Conservation (phyloP, 2,797 vertebrate species). For the Delichon dasypus region DNA sequence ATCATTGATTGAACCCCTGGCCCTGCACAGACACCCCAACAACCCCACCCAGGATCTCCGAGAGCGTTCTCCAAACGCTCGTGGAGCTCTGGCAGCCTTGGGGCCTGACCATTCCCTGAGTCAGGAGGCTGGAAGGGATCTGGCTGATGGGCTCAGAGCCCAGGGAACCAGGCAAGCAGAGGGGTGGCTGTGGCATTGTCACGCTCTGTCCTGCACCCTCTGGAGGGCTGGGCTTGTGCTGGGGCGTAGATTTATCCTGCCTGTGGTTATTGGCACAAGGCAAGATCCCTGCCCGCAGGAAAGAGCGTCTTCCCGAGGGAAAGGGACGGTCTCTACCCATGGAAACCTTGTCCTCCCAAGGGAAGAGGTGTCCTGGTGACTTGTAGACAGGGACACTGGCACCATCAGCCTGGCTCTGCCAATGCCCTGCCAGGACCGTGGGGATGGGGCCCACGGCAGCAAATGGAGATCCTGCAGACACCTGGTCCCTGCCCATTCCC, state of each 20-base stretch:
- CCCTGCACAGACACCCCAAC: neutral
- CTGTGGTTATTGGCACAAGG: fast-evolving
- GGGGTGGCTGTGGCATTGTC: neutral
- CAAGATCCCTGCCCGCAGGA: neutral
- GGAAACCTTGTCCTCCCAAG: neutral
- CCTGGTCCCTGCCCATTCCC: neutral
- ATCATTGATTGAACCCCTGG: neutral
- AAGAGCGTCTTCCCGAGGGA: neutral
- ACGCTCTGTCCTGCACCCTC: neutral
- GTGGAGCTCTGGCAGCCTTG: neutral
- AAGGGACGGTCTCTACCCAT: neutral
- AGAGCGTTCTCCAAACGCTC: fast-evolving
- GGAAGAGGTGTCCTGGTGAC: neutral
- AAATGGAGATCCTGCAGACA: neutral
- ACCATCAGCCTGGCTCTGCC: neutral
- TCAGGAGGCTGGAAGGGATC: neutral
- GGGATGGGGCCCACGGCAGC: too few relatives aligned
- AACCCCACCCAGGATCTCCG: neutral
- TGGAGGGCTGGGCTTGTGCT: neutral
- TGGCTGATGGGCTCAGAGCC: neutral
- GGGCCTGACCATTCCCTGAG: neutral
- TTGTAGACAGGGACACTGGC: fast-evolving
- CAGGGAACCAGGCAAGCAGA: too few relatives aligned
- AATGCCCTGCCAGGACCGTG: neutral
- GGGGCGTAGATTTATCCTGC: neutral